phyloP scores from a whole-genome alignment of 1,140 invertebrate species.

The Drosophila teissieri region DNA sequence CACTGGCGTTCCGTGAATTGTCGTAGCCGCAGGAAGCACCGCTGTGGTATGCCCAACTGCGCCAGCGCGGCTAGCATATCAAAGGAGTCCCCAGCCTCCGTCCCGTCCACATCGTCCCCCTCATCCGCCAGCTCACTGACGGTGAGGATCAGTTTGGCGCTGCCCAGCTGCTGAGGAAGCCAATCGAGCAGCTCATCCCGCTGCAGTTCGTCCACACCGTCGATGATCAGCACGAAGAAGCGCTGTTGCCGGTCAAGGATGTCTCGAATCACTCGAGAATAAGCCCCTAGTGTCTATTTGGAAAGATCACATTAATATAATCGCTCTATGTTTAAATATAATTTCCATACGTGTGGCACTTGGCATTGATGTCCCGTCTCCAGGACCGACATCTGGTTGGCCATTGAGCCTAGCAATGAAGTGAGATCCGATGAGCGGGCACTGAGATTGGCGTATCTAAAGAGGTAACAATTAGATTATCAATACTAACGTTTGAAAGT shows the following conservation, averaged over 20 bases:
- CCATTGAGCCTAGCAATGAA: conserved; percentile 79
- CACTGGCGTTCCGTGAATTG: conserved; percentile 82
- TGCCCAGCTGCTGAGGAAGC: conserved; percentile 89
- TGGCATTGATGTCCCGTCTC: conserved; percentile 71
- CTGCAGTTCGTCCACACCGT: conserved; percentile 89
- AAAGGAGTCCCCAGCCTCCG: conserved; percentile 36
- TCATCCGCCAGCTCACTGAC: conserved; percentile 84
- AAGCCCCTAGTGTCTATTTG: conserved; percentile 56
- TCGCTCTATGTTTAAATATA: background rate
- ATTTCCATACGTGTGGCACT: conserved; percentile 70
- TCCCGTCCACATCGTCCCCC: conserved; percentile 15
- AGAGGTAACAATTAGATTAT: background rate
- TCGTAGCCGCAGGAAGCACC: conserved; percentile 76
- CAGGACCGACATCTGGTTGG: conserved; percentile 80
- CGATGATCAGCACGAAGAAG: conserved; percentile 88
- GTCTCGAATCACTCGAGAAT: conserved; percentile 59
- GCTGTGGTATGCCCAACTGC: conserved; percentile 73
- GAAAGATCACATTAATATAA: background rate
- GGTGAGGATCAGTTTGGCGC: conserved; percentile 90
- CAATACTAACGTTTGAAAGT: background rate
- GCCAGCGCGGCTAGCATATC: conserved; percentile 70
- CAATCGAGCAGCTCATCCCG: conserved; percentile 86
- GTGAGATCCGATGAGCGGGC: conserved; percentile 75
- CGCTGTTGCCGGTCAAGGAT: conserved; percentile 67
- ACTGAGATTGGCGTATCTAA: conserved; percentile 78